Conservation (phyloP, 1,140 invertebrate genomes). For the Heliconius hermathena region DNA sequence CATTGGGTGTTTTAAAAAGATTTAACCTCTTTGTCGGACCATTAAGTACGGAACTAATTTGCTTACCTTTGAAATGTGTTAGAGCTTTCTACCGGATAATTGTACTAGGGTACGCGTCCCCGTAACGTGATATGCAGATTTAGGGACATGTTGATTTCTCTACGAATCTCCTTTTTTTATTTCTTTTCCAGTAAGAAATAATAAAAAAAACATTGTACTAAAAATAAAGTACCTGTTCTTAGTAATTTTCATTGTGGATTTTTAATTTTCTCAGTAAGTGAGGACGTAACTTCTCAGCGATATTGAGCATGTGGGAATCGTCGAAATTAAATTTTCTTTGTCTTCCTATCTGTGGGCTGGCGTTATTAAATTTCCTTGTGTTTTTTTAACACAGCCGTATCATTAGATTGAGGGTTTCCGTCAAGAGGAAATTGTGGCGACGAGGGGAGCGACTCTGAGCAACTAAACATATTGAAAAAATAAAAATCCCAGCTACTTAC, state of each 20-base stretch:
- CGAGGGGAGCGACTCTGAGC: conserved; percentile 71
- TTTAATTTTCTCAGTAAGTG: conserved; percentile 61
- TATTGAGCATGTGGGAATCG: conserved; percentile 80
- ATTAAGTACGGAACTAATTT: conserved; percentile 81
- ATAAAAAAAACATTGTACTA: conserved; percentile 15
- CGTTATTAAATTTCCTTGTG: conserved; percentile 83
- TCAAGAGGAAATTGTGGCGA: conserved; percentile 80
- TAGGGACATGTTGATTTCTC: conserved; percentile 45
- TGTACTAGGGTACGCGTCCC: conserved; percentile 64
- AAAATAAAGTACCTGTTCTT: background rate
- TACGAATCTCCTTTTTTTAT: conserved; percentile 30
- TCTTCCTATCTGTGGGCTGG: conserved; percentile 69
- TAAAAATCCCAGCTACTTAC: conserved; percentile 77
- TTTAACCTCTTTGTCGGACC: conserved; percentile 80
- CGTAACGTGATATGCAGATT: conserved; percentile 77
- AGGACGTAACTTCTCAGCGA: conserved; percentile 65
- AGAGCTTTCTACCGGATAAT: conserved; percentile 73
- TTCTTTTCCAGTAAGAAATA: conserved; percentile 5
- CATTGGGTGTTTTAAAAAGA: conserved; percentile 79
- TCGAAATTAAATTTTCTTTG: conserved; percentile 81
- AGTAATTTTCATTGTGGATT: conserved; percentile 27
- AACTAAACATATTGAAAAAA: conserved; percentile 81
- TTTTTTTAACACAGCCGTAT: conserved; percentile 82
- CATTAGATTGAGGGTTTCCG: conserved; percentile 82
- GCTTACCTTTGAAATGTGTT: conserved; percentile 81